These are phyloP conservation scores for Isaurus tuberculatus DNA, from an alignment of 92 coral and sea anemone genomes.

Conservation along the genomic window DNA sequence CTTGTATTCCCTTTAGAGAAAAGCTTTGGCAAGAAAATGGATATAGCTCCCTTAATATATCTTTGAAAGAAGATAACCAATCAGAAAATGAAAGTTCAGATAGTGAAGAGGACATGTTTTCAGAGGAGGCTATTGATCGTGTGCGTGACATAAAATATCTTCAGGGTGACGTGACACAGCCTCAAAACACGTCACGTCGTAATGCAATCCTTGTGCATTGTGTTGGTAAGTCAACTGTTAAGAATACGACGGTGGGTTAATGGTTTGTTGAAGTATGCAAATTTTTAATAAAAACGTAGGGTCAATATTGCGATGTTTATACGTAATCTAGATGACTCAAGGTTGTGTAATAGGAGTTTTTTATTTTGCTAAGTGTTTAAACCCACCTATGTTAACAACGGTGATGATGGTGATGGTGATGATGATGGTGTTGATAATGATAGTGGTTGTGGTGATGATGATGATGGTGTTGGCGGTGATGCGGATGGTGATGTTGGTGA, in stretches of 20 bases:
- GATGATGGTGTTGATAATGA: not conserved
- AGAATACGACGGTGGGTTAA: not conserved
- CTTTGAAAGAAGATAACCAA: slow-evolving; percentile 50
- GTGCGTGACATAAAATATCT: slow-evolving; percentile 76
- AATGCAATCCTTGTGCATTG: slow-evolving; percentile 87
- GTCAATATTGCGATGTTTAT: no score
- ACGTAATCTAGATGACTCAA: no score
- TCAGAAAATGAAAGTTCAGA: slow-evolving; percentile 63
- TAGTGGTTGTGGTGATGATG: no score
- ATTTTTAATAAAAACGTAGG: no score
- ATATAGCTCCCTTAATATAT: slow-evolving; percentile 70
- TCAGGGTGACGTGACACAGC: slow-evolving; percentile 92
- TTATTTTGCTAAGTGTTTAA: no score
- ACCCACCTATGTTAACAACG: no score
- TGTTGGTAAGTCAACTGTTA: slow-evolving; percentile 71
- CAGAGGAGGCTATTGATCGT: slow-evolving; percentile 54
- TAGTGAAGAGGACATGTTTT: slow-evolving; percentile 41
- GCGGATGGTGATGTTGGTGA: no score
- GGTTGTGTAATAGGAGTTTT: no score
- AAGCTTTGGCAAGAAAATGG: slow-evolving; percentile 81
- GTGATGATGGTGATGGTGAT: not conserved
- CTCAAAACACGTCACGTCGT: slow-evolving; percentile 66
- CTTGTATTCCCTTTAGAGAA: no score
- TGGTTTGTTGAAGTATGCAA: no score
- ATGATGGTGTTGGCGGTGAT: no score